Percentiles rank a stretch among this genome's conserved stretches.
Conservation (phyloP, 2,113 vertebrate genomes). For the Pipra filicauda region DNA sequence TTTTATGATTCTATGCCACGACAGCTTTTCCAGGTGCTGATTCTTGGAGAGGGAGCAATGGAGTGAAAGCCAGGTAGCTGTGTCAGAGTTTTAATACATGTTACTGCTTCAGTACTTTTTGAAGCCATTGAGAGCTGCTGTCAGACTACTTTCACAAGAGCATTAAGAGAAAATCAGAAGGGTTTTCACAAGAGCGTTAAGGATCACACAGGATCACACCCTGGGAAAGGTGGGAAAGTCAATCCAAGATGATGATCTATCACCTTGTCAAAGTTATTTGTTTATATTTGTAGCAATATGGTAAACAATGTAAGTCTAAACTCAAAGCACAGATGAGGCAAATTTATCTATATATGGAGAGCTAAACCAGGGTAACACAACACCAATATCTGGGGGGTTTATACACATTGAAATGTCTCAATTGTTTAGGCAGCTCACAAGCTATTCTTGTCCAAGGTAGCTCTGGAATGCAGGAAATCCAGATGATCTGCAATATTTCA, state of each 20-base stretch:
- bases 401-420: background rate
- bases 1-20: background rate
- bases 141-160: background rate
- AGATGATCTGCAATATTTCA: background rate
- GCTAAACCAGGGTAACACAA: background rate
- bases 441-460: background rate
- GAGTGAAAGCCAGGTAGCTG: background rate
- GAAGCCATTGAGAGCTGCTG: background rate
- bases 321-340: background rate
- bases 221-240: background rate
- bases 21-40: background rate
- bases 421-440: background rate
- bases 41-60: background rate
- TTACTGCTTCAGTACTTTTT: background rate
- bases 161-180: background rate
- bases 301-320: background rate
- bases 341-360: background rate
- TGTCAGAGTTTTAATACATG: background rate
- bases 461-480: background rate
- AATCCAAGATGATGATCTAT: background rate
- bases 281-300: background rate
- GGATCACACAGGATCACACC: background rate
- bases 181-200: background rate
- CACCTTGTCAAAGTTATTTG: background rate
- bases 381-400: background rate